phyloP scores from a whole-genome alignment of 2,888 invertebrate species.

The Yponomeuta evonymella region DNA sequence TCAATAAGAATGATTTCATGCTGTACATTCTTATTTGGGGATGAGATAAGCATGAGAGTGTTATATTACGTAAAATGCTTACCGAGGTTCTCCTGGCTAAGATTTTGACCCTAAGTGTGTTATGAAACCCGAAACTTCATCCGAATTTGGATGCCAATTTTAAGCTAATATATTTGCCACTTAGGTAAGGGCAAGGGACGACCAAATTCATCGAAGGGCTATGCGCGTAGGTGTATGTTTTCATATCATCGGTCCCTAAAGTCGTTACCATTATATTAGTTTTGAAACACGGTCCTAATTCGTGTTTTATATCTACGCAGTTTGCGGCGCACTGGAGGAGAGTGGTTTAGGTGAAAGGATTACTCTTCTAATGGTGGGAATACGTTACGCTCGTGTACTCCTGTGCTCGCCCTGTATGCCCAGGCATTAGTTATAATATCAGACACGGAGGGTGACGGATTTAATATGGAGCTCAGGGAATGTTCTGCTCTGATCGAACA shows the following conservation, averaged over 20 bases:
- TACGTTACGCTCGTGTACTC: background rate
- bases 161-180: background rate
- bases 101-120: too few relatives aligned
- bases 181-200: background rate
- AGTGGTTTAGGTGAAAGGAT: background rate
- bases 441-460: background rate
- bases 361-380: background rate
- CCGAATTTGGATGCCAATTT: background rate
- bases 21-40: too few relatives aligned
- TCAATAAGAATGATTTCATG: too few relatives aligned
- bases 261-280: background rate
- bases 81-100: too few relatives aligned
- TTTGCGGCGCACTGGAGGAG: background rate
- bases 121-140: background rate
- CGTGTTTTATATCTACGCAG: background rate
- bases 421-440: background rate
- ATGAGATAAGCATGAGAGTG: too few relatives aligned
- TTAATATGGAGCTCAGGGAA: too few relatives aligned
- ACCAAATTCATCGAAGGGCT: background rate
- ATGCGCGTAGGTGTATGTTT: background rate
- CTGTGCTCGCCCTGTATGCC: background rate
- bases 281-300: background rate
- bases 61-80: too few relatives aligned
- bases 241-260: background rate
- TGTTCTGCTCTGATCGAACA: too few relatives aligned